Percentiles rank a stretch among this genome's conserved stretches.
phyloP scores from a whole-genome alignment of 2,888 invertebrate genomes.

The Xestoiulus laeticollis region DNA sequence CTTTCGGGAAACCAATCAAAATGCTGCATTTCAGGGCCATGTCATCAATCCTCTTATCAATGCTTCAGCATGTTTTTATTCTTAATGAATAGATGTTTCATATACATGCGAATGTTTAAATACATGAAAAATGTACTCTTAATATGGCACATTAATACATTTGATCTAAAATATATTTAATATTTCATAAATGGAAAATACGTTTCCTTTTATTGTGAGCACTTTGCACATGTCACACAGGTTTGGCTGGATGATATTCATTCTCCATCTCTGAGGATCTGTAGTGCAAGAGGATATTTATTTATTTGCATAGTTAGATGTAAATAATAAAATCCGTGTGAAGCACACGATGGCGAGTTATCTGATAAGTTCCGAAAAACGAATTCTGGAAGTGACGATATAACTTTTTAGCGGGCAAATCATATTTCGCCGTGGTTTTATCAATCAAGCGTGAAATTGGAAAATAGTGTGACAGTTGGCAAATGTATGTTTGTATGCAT shows the following conservation, averaged over 20 bases:
- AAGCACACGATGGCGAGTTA: neutral
- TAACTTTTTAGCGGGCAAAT: neutral
- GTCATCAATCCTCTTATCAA: no score
- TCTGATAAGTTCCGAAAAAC: neutral
- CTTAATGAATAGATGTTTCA: no score
- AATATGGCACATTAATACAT: no score
- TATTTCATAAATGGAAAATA: no score
- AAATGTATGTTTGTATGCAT: neutral
- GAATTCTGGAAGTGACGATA: slow-evolving; percentile 10
- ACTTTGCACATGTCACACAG: no score
- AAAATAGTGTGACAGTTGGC: slow-evolving; percentile 28
- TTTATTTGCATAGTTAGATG: neutral
- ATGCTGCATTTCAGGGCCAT: no score
- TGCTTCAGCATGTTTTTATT: no score
- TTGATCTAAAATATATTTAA: no score
- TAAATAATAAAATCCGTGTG: neutral
- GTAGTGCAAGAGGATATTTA: neutral
- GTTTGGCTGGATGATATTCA: neutral
- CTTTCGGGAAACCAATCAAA: no score
- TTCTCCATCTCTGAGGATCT: neutral
- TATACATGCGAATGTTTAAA: no score
- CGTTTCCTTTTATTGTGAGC: no score
- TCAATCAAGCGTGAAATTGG: slow-evolving; percentile 10
- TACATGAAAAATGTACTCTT: no score
- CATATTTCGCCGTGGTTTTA: neutral